Evolutionary conservation across 2,888 invertebrate genomes (phyloP), one percentile per base, ranked within the genome.

Genomic region (Melieria crassipennis): DNA sequence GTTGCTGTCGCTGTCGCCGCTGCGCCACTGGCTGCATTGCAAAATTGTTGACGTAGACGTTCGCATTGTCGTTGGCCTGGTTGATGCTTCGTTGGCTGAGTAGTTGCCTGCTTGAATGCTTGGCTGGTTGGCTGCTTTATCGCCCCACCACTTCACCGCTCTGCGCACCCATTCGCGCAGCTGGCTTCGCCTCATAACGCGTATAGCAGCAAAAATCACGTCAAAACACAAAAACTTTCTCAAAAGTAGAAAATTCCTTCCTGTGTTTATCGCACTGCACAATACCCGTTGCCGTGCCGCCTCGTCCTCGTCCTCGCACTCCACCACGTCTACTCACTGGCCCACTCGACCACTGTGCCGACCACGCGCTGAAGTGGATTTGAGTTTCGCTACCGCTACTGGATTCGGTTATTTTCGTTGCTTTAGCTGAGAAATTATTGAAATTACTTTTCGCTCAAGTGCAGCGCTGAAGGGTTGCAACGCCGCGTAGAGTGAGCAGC

Each of bases 161-260:
- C n/a, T 7, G 52, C 30, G 11, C 74, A 45, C 16, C 11, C 73
- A 62, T 74, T 78, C 73, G 70, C 74, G 71, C 74, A 70, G 55
- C 77, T 79, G 78, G 82, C 81, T 80, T 81, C 80, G 81, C 81
- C 75, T 80, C 80, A 80, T 80, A 81, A 81, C 75, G 72, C 74
- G 45, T 65, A 74, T 71, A 52, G 52, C 74, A 76, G 72, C 73
- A 69, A 79, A 82, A 80, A 81, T 80, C 78, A 81, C 78, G 80
- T 82, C 75, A 65, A 72, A 60, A 60, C 68, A n/a, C 16, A n/a
- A 70, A 13, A 67, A 72, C 50, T 50, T 56, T 45, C 55, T n/a
- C 1, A 52, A 7, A 61, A 68, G 66, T 73, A 74, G 73, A 66
- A 75, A 75, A 76, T 73, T 82, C 74, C 75, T 74, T 45, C 70